Evolutionary conservation across 2,888 invertebrate genomes (phyloP).

Genomic region (Rhagium mordax): DNA sequence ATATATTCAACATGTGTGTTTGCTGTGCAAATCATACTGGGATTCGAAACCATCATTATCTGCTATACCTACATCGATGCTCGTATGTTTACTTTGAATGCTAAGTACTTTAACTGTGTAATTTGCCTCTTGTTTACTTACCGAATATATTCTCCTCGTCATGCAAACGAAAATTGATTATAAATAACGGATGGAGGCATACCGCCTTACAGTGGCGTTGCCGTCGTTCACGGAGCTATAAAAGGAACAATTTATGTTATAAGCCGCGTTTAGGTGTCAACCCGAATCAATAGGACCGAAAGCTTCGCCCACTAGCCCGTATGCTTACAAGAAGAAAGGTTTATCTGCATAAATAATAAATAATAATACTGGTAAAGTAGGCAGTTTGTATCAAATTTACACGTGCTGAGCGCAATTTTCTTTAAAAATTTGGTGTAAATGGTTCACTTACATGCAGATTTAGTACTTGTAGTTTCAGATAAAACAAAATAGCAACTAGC

Average conservation of each 20-base stretch:
- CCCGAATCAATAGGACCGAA: slow-evolving; percentile 11
- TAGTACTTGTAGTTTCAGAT: neutral
- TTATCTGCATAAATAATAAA: slow-evolving; percentile 13
- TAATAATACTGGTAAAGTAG: neutral
- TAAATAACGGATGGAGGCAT: slow-evolving; percentile 42
- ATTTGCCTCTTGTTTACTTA: slow-evolving; percentile 56
- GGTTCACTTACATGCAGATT: slow-evolving; percentile 3
- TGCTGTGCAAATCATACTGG: slow-evolving; percentile 61
- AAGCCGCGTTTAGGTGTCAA: slow-evolving; percentile 26
- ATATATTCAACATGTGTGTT: slow-evolving; percentile 62
- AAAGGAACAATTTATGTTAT: slow-evolving; percentile 28
- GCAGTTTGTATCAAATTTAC: slow-evolving; percentile 25
- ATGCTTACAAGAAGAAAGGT: neutral
- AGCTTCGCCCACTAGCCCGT: slow-evolving; percentile 12
- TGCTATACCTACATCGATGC: slow-evolving; percentile 60
- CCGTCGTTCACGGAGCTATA: neutral
- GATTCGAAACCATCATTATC: slow-evolving; percentile 59
- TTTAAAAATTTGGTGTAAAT: slow-evolving; percentile 19
- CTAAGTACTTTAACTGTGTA: slow-evolving; percentile 56
- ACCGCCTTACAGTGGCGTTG: slow-evolving; percentile 8
- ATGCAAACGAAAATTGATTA: slow-evolving; percentile 54
- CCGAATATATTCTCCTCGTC: slow-evolving; percentile 49
- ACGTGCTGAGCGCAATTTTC: neutral
- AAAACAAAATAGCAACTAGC: slow-evolving; percentile 3
- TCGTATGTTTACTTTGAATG: slow-evolving; percentile 56